Base-by-base conservation (phyloP, 2,888 invertebrate genomes). In the Phlogophora meticulosa region DNA sequence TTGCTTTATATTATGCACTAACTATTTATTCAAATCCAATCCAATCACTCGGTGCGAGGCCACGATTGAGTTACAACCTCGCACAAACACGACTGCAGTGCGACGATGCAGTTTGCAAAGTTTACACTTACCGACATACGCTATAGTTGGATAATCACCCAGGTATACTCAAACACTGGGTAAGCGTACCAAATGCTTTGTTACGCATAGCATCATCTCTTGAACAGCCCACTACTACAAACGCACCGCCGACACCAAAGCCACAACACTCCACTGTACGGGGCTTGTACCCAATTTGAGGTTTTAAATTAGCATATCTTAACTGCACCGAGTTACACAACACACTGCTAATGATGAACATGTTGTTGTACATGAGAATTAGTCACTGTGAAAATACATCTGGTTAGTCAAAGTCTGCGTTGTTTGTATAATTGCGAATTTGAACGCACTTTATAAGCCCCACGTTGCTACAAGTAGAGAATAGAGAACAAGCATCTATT, bases 231-330 rank as follows among this genome's bases (percentile, higher is more conserved):
- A 55, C 82, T 78, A 73, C 75, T 82, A 79, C 80, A 82, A 78
- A 77, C 82, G 74, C 64, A 67, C 77, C 75, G 71, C 78, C 78
- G 66, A 72, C 73, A 62, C 62, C 82, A 82, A 87, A 86, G 80
- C 88, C 84, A 75, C 84, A 87, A 77, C 82, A 76, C 78, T 80
- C 78, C 74, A 68, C 76, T 82, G 78, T 76, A 80, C 67, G 49
- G 73, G 78, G 74, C 84, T 82, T 80, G 81, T 82, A 83, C 80
- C 81, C 86, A 87, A 86, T 90, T 88, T 86, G 88, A 84, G 90
- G 90, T 88, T 84, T 84, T 82, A 86, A 86, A 89, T 91, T 91
- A 89, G 85, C 90, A 89, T 91, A 88, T 88, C 87, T 87, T 86
- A 83, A 81, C 78, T 85, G 80, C 81, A 85, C 76, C 80, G 83